A percentile compares a stretch with the other conserved stretches of the same genome.
These are phyloP conservation scores for Phengaris arion DNA, from an alignment of 2,888 invertebrate species.

Conservation along the genomic window DNA sequence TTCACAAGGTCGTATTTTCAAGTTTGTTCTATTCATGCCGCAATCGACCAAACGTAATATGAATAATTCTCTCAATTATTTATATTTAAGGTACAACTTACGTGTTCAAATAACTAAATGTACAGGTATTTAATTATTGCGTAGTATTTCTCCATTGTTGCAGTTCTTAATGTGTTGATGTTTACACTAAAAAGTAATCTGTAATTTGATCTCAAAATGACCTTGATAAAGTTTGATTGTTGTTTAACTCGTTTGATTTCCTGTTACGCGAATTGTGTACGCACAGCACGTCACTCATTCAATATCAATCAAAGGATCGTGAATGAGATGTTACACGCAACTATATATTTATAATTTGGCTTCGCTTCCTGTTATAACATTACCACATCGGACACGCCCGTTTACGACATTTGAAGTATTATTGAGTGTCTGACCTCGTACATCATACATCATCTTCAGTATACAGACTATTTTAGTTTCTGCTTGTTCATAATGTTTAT, in stretches of 20 bases:
- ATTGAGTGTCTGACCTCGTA: slow-evolving; percentile 24
- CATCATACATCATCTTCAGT: slow-evolving; percentile 10
- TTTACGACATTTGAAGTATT: slow-evolving; percentile 21
- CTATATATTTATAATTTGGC: slow-evolving; percentile 45
- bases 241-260: slow-evolving; percentile 63
- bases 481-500: slow-evolving; percentile 22
- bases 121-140: neutral
- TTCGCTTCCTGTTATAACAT: slow-evolving; percentile 61
- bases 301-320: slow-evolving; percentile 73
- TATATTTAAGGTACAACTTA: neutral
- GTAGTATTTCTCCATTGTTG: neutral
- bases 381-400: neutral
- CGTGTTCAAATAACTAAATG: neutral
- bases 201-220: slow-evolving; percentile 45
- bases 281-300: slow-evolving; percentile 75
- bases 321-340: slow-evolving; percentile 71
- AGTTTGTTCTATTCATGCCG: slow-evolving; percentile 37
- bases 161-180: neutral
- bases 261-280: slow-evolving; percentile 70
- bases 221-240: slow-evolving; percentile 64
- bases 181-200: neutral
- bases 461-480: neutral
- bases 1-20: slow-evolving; percentile 57
- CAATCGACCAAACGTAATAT: neutral
- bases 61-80: neutral